phyloP scores from a whole-genome alignment of 2,113 vertebrate species.

The Dolichallabes microphthalmus region DNA sequence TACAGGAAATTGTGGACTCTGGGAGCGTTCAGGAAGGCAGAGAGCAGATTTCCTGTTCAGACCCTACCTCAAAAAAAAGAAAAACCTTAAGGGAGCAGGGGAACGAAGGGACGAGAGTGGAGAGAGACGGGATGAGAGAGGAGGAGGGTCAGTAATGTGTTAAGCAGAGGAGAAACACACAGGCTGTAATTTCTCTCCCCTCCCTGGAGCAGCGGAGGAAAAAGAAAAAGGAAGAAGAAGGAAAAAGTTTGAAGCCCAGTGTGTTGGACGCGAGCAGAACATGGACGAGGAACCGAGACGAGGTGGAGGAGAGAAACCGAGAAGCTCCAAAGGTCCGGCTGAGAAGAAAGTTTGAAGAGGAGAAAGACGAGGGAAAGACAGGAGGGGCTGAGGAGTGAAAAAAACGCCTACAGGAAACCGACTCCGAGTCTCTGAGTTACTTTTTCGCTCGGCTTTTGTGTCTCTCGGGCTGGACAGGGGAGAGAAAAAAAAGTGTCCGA shows the following conservation, averaged over 20 bases:
- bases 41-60: conserved; percentile 70
- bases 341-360: conserved; percentile 13
- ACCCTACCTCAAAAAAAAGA: conserved; percentile 43
- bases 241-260: conserved; percentile 27
- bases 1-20: conserved; percentile 78
- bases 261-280: background rate
- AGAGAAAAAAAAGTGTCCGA: conserved; percentile 35
- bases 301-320: background rate
- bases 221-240: conserved; percentile 3
- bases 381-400: background rate
- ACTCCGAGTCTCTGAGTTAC: conserved; percentile 6
- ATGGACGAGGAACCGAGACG: background rate
- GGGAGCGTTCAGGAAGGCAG: conserved; percentile 75
- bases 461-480: conserved; percentile 13
- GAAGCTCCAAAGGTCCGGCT: conserved; percentile 41
- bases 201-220: conserved; percentile 1
- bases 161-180: conserved; percentile 60
- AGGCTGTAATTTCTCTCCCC: conserved; percentile 66
- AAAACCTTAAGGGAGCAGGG: conserved; percentile 55
- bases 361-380: conserved; percentile 7
- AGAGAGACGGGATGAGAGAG: conserved; percentile 21
- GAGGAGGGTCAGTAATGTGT: conserved; percentile 58
- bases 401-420: conserved; percentile 24
- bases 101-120: conserved; percentile 41
- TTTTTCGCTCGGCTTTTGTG: conserved; percentile 24